These are phyloP conservation scores for Tylochromis polylepis DNA, from an alignment of 2,113 vertebrate genomes.

Conservation along the genomic window DNA sequence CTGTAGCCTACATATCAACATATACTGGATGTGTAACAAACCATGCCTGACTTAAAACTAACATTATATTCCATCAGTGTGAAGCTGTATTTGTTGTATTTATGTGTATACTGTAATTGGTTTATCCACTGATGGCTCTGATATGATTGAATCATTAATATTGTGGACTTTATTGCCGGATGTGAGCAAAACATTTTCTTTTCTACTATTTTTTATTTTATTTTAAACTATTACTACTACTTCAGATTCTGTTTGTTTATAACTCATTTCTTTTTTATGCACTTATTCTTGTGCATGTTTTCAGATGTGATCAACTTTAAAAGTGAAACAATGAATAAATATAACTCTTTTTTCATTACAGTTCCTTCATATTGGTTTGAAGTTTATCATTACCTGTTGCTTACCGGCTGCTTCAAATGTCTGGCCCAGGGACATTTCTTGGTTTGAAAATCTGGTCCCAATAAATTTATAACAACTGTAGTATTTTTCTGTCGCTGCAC, in stretches of 20 bases:
- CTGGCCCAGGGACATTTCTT: background rate
- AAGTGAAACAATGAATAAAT: background rate
- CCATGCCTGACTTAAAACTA: background rate
- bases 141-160: background rate
- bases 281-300: background rate
- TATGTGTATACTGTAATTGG: background rate
- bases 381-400: background rate
- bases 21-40: background rate
- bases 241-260: background rate
- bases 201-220: accelerated
- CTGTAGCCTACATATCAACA: background rate
- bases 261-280: background rate
- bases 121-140: background rate
- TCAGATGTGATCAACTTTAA: background rate
- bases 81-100: background rate
- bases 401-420: background rate
- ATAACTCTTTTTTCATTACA: background rate
- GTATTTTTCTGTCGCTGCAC: background rate
- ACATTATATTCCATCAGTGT: background rate
- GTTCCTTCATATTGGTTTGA: background rate
- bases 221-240: background rate
- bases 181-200: background rate
- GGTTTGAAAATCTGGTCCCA: background rate
- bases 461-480: background rate
- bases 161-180: background rate